Base-by-base conservation (phyloP, 2,113 vertebrate species). In the Atlantisia rogersi region DNA sequence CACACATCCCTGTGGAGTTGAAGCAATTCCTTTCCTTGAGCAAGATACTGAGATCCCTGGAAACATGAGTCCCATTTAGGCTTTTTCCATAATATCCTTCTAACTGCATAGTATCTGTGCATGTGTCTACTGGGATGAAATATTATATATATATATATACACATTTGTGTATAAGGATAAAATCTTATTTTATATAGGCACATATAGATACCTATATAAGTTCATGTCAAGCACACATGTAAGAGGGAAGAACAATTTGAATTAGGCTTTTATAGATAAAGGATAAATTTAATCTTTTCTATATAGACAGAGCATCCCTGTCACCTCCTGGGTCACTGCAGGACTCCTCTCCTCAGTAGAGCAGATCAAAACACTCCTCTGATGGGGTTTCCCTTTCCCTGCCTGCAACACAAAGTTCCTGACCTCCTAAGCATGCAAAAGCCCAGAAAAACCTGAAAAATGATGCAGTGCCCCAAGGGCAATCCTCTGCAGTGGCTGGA, bases 321-420 rank as follows among this genome's bases (percentile, higher is more conserved):
- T n/a, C 69, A 35, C 40, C 71, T 39, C 63, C 37, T 4, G 11
- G 16, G n/a, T 19, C 63, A 42, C 25, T 9, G 32, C 58, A 63
- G n/a, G 59, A 64, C 12, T 9, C 15, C 21, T 50, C 32, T 58
- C 55, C 0, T 0, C 37, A 53, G 26, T 6, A n/a, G 39, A 86
- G 53, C 0, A 2, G 35, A 65, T 44, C 42, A n/a, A 32, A 71
- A 64, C 48, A 4, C 26, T 79, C 18, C 48, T 68, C 40, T 16
- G 7, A 15, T 1, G 11, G 50, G 35, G 13, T 29, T 50, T 56
- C 74, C 62, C 39, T 42, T 40, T 32, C 29, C 26, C 67, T 24
- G 11, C n/a, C 17, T 12, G 17, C 25, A 42, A 25, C 40, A 79
- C 56, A 35, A 53, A 10, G 60, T 55, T 63, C 50, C 60, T 10